Evolutionary conservation across 2,113 vertebrate species (phyloP).

Genomic region (Ranitomeya variabilis): DNA sequence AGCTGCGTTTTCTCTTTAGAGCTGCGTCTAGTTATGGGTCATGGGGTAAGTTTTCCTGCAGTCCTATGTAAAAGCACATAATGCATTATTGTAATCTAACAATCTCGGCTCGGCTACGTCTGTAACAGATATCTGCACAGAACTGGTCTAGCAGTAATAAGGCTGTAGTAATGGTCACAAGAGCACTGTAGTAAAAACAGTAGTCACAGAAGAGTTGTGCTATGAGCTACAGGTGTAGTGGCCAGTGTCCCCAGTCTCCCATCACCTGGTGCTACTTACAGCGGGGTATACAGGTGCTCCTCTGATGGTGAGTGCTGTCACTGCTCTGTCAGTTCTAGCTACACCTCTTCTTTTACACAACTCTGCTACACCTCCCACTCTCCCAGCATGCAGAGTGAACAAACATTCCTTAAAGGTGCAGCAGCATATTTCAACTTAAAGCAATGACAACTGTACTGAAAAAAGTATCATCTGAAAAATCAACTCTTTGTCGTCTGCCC

Average conservation of each 20-base stretch:
- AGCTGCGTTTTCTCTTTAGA: background rate
- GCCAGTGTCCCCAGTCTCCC: background rate
- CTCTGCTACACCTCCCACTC: constrained; percentile 1
- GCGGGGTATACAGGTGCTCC: background rate
- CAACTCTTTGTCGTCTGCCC: too few species aligned
- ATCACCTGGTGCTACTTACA: background rate
- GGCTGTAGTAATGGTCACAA: background rate
- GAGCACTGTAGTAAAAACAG: background rate
- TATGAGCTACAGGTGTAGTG: background rate
- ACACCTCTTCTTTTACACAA: background rate
- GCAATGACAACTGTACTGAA: background rate
- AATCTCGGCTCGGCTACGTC: background rate
- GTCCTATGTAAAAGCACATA: background rate
- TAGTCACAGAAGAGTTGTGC: background rate
- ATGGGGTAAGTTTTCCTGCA: background rate
- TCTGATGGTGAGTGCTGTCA: background rate
- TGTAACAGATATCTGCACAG: background rate
- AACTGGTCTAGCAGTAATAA: background rate
- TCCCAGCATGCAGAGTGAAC: background rate
- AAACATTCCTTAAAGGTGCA: constrained; percentile 7
- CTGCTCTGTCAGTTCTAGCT: constrained; percentile 14
- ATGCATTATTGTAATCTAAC: background rate
- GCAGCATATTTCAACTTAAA: background rate
- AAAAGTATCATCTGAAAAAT: too few species aligned
- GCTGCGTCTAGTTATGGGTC: background rate